Conservation (phyloP, 2,888 invertebrate species). For the Epiblema foenella region DNA sequence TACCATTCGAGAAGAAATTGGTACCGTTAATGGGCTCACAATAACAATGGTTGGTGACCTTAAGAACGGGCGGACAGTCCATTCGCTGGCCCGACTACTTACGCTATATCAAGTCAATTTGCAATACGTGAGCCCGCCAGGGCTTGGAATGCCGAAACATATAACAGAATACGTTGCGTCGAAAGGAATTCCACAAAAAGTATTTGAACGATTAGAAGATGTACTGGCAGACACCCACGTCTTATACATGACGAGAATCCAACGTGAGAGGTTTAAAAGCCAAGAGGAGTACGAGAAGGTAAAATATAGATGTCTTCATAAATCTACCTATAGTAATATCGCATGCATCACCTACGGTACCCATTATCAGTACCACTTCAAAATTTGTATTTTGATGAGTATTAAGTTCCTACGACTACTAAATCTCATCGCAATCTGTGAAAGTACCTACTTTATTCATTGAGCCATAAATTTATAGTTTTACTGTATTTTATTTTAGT, state of each 20-base stretch:
- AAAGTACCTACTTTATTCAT: too few relatives aligned
- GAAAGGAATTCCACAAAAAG: conserved; percentile 91
- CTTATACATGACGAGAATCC: conserved; percentile 99
- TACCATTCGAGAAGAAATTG: conserved; percentile 99
- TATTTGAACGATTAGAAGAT: conserved; percentile 90
- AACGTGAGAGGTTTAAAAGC: conserved; percentile 94
- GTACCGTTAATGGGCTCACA: conserved; percentile 98
- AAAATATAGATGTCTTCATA: conserved; percentile 48
- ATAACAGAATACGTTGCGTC: conserved; percentile 91
- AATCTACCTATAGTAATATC: too few relatives aligned
- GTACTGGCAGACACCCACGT: conserved; percentile 98
- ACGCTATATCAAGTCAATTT: conserved; percentile 97
- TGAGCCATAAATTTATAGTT: too few relatives aligned
- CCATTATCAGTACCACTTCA: too few relatives aligned
- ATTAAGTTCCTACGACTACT: too few relatives aligned
- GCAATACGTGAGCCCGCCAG: conserved; percentile 95
- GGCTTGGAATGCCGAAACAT: conserved; percentile 95
- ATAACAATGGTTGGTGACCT: conserved; percentile 99
- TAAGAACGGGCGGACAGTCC: conserved; percentile 98
- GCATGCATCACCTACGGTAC: too few relatives aligned
- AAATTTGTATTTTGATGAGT: too few relatives aligned
- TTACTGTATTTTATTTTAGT: too few relatives aligned
- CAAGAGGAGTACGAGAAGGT: conserved; percentile 95
- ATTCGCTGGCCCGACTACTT: conserved; percentile 96
- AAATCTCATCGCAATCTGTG: too few relatives aligned